These are phyloP conservation scores for Palythoa grandis DNA, from an alignment of 92 coral and sea anemone species.

Conservation along the genomic window DNA sequence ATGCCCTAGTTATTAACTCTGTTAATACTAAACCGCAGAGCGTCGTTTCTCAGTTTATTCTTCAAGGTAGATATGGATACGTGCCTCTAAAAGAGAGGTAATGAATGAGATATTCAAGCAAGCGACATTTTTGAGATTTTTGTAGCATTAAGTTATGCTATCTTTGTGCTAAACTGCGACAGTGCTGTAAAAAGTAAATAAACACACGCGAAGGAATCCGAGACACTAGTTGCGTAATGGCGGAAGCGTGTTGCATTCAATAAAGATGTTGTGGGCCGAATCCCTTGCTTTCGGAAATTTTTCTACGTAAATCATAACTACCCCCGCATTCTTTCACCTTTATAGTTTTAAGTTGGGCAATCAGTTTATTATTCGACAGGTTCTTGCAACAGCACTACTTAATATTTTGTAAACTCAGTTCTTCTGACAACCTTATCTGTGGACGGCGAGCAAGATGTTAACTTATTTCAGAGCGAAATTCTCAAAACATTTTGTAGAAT, in stretches of 20 bases:
- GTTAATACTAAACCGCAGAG: conserved; percentile 13
- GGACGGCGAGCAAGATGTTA: not conserved
- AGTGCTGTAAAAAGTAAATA: not conserved
- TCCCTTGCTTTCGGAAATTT: too few relatives aligned
- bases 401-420: conserved; percentile 3
- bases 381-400: not conserved
- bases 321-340: conserved; percentile 6
- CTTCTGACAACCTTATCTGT: not conserved
- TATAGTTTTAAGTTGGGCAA: not conserved
- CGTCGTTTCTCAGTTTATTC: conserved; percentile 2
- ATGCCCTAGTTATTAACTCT: conserved; percentile 13
- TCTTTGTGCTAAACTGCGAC: not conserved
- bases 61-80: conserved; percentile 5
- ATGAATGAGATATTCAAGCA: not conserved
- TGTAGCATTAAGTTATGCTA: not conserved
- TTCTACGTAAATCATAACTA: too few relatives aligned
- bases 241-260: not conserved
- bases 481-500: conserved; percentile 20
- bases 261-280: too few relatives aligned
- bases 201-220: not conserved
- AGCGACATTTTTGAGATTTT: not conserved
- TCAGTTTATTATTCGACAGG: not conserved
- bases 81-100: not conserved
- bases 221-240: not conserved
- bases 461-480: conserved; percentile 5